Conservation (phyloP, 2,113 vertebrate species). For the Tachuris rubrigastra region DNA sequence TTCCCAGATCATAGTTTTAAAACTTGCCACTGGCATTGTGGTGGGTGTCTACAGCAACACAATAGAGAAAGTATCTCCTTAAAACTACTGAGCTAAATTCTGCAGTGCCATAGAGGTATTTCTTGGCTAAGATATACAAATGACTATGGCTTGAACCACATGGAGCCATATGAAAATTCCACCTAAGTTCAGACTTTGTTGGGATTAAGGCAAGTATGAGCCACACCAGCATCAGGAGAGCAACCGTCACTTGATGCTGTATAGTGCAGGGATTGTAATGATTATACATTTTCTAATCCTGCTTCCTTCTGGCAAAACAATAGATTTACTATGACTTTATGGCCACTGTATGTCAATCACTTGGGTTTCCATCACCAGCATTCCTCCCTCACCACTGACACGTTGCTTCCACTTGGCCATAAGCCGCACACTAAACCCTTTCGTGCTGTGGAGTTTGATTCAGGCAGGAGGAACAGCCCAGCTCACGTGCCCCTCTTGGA, state of each 20-base stretch:
- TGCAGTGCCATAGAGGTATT: not conserved
- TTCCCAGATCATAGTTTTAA: not conserved
- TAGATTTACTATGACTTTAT: constrained; percentile 61
- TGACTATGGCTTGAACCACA: not conserved
- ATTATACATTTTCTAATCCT: constrained; percentile 65
- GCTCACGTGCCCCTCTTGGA: constrained; percentile 53
- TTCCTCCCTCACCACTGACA: constrained; percentile 59
- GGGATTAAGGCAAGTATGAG: not conserved
- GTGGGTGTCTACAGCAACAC: not conserved
- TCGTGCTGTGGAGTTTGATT: constrained; percentile 47
- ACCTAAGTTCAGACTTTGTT: not conserved
- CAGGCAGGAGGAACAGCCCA: constrained; percentile 37
- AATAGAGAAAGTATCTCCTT: not conserved
- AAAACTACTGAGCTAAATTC: not conserved
- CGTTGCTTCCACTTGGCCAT: constrained; percentile 67
- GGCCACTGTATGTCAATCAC: constrained; percentile 53
- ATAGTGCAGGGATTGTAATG: constrained; percentile 12
- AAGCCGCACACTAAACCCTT: constrained; percentile 66
- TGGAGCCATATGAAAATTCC: not conserved
- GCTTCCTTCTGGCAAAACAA: constrained; percentile 64
- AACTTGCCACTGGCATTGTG: not conserved
- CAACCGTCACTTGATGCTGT: constrained; percentile 14
- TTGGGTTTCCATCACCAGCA: constrained; percentile 45
- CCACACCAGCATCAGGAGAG: not conserved
- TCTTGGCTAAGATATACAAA: not conserved